These are phyloP conservation scores for Pardalotus punctatus DNA, from an alignment of 2,113 vertebrate species.

Conservation along the genomic window DNA sequence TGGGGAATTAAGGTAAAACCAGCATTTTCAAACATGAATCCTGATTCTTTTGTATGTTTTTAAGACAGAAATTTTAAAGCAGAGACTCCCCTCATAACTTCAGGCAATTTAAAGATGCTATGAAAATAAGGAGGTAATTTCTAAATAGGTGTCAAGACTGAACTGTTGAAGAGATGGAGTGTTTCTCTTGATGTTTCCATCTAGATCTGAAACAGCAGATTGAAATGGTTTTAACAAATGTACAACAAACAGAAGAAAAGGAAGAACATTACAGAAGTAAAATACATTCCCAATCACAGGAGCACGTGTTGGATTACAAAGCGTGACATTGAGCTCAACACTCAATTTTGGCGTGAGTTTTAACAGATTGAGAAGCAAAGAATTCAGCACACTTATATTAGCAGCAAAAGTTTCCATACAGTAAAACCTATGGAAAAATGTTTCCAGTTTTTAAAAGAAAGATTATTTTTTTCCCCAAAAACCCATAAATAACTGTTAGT, in stretches of 20 bases:
- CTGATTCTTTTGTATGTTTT: not conserved
- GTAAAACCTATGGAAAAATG: not conserved
- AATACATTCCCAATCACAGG: not conserved
- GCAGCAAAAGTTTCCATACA: not conserved
- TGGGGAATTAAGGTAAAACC: not conserved
- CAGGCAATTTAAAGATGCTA: not conserved
- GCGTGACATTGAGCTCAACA: not conserved
- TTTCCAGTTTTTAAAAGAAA: not conserved
- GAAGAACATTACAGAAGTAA: not conserved
- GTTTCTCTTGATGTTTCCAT: not conserved
- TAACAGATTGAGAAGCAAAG: not conserved
- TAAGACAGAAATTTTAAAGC: not conserved
- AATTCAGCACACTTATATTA: not conserved
- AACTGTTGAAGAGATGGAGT: not conserved
- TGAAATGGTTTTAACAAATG: not conserved
- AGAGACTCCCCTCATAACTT: not conserved
- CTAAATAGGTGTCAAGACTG: not conserved
- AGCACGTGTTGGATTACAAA: not conserved
- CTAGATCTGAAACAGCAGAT: not conserved
- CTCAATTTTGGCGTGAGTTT: not conserved
- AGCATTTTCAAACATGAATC: not conserved
- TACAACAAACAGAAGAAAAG: not conserved
- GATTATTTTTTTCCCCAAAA: rapidly evolving
- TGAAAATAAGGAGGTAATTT: not conserved
- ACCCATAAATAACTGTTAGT: not conserved